Evolutionary conservation across 2,888 invertebrate genomes (phyloP), one percentile per base, ranked within the genome.

Genomic region (Allacma fusca): DNA sequence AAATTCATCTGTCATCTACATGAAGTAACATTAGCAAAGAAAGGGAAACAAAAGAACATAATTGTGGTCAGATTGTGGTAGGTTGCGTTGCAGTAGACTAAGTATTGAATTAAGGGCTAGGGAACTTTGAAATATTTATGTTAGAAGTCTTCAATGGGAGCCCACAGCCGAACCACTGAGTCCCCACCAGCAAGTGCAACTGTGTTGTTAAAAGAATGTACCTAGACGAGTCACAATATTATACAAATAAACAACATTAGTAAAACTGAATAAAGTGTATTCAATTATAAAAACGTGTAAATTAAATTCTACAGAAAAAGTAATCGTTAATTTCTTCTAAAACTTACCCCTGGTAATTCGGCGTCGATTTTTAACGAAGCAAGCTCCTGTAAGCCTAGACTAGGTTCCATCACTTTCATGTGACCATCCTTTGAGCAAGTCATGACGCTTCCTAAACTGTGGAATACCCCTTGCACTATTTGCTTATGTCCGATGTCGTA

Each of bases 131-230:
- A 12, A 12, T 50, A 1, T 50, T 13, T 16, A 16, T 50, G n/a
- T 78, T 43, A 79, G 57, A 79, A 81, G 9, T 72, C 76, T 78
- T 76, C 73, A 9, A 73, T 21, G 1, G 81, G 79, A 57, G 70
- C 67, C 80, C 80, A 83, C 13, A 83, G 78, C 29, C 82, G 67
- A 4, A 83, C 81, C 19, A 80, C 70, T 12, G 79, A 80, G 43
- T 83, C 82, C 21, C 81, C 81, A 12, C 81, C 83, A 21, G 82
- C 83, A 43, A 82, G 77, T 21, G 81, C 83, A 4, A 82, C 78
- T 7, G 77, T 80, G 57, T 83, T 82, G 24, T 83, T 80, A 9
- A 79, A 71, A 12, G 79, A 79, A 77, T 82, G 82, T 0, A 83
- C 83, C 76, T 80, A n/a, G 29, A 23, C 40, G 50, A 50, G 40